Evolutionary conservation across 1,140 invertebrate species (phyloP).

Genomic region (Proales similis): DNA sequence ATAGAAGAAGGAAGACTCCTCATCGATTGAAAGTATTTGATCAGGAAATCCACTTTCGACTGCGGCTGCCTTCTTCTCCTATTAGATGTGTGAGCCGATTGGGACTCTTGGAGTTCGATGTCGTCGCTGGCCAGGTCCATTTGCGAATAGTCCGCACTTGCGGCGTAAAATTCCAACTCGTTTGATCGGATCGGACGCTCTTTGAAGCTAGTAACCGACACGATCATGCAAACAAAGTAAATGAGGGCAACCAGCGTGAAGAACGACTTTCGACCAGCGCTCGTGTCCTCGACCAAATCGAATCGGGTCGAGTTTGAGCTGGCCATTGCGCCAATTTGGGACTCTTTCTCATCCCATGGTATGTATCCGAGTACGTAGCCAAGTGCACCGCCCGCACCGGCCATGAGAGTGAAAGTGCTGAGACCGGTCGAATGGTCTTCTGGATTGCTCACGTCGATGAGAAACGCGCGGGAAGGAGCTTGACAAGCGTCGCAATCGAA

Average conservation of each 20-base stretch:
- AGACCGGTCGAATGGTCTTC: conserved; percentile 84
- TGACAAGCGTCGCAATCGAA: conserved; percentile 93
- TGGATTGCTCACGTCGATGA: conserved; percentile 81
- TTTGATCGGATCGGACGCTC: conserved; percentile 56
- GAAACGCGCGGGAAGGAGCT: conserved; percentile 80
- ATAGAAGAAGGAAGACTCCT: conserved; percentile 77
- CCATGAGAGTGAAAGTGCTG: conserved; percentile 91
- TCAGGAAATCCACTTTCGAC: conserved; percentile 47
- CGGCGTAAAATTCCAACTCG: not conserved
- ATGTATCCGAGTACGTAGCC: conserved; percentile 85
- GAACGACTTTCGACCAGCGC: conserved; percentile 72
- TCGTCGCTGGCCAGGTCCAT: not conserved
- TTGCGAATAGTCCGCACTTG: not conserved
- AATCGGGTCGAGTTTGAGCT: not conserved
- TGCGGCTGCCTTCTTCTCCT: conserved; percentile 15
- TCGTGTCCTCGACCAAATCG: conserved; percentile 77
- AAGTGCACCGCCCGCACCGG: conserved; percentile 82
- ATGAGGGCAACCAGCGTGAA: conserved; percentile 79
- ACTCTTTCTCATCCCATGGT: conserved; percentile 76
- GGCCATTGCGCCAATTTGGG: conserved; percentile 59
- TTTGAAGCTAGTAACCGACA: conserved; percentile 74
- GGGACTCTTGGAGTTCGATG: not conserved
- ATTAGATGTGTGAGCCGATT: no score
- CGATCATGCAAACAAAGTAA: conserved; percentile 69
- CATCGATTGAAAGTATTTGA: conserved; percentile 77